Conservation (phyloP, 2,888 invertebrate species). For the Drosophila anomelani region DNA sequence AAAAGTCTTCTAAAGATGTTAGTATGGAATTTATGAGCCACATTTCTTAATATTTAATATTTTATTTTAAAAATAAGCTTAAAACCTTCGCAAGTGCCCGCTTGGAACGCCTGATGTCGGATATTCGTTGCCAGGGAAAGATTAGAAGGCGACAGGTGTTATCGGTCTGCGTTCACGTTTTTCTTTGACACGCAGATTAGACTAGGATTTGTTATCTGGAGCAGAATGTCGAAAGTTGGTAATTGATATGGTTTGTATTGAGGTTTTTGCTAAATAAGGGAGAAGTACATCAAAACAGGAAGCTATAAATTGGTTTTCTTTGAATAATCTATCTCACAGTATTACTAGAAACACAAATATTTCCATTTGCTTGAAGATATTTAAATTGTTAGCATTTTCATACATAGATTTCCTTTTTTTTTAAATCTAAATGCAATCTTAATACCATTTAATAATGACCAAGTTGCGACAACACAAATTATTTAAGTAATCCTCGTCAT, state of each 20-base stretch:
- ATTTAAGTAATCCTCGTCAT: neutral
- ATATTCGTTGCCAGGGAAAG: slow-evolving; percentile 34
- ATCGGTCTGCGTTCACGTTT: slow-evolving; percentile 36
- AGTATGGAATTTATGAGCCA: no score
- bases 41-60: no score
- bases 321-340: neutral
- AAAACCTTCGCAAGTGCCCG: slow-evolving; percentile 11
- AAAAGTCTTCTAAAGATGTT: no score
- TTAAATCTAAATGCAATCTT: neutral
- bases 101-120: neutral
- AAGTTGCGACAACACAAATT: no score
- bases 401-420: no score
- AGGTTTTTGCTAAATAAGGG: neutral
- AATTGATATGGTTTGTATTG: neutral
- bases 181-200: slow-evolving; percentile 27
- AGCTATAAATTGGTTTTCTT: neutral
- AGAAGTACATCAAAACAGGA: neutral
- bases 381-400: no score
- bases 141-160: slow-evolving; percentile 22
- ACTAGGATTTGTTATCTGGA: slow-evolving; percentile 13
- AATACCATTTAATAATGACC: neutral
- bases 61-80: no score
- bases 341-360: neutral
- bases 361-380: no score
- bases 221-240: slow-evolving; percentile 5